Base-by-base conservation (phyloP, 2,888 invertebrate species). In the Aromia moschata region DNA sequence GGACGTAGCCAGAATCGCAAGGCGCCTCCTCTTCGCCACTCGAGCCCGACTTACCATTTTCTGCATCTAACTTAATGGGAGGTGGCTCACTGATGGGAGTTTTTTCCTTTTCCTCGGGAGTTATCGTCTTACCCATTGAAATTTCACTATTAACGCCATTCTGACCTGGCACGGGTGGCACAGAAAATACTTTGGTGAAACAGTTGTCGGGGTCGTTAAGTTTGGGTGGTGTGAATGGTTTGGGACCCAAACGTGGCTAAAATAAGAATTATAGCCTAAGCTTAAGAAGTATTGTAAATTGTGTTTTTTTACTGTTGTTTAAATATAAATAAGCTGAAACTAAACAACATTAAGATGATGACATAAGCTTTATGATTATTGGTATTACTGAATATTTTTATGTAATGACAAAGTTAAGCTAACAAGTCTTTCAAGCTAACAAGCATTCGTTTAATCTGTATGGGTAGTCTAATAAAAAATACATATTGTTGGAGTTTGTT, bases 211-310 rank as follows among this genome's bases (percentile, higher is more conserved):
- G 89, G 56, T 89, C 90, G 70, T 84, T 87, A 58, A 87, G 84
- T 2, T 89, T 85, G 25, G 91, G 89, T 37, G 92, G 89, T 5
- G 92, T 91, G 79, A 93, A 93, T 17, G 93, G 93, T 78, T 93
- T 93, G 33, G 93, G 93, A 1, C 93, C 93, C 43, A 93, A 84
- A 16, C 93, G 88, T 40, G 93, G 93, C 93, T 93, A 82, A 70
- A 73, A 65, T 41, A 51, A 52, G 56, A 49, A n/a, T n/a, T n/a
- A n/a, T n/a, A n/a, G n/a, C n/a, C n/a, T n/a, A n/a, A n/a, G n/a
- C n/a, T n/a, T n/a, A n/a, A n/a, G n/a, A n/a, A n/a, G n/a, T n/a
- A n/a, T n/a, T n/a, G n/a, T n/a, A n/a, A n/a, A n/a, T n/a, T n/a
- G n/a, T n/a, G n/a, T n/a, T n/a, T n/a, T n/a, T n/a, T n/a, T n/a